Evolutionary conservation across 2,797 vertebrate genomes (phyloP).

Genomic region (Remorina albescens): DNA sequence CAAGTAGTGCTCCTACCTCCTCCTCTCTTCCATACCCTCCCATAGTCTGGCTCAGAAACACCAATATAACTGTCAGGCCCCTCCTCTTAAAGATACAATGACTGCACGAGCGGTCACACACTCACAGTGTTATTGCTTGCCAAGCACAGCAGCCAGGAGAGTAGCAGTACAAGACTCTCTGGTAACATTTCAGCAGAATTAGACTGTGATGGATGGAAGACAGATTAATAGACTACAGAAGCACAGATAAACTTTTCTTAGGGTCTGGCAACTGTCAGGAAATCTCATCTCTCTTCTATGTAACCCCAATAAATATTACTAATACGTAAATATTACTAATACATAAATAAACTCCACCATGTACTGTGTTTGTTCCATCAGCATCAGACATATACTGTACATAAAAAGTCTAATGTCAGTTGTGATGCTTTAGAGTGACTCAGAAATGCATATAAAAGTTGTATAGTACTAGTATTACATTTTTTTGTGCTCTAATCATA

Average conservation of each 20-base stretch:
- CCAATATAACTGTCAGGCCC: conserved; percentile 74
- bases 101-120: conserved; percentile 28
- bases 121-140: conserved; percentile 34
- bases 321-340: background rate
- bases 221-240: background rate
- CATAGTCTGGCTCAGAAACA: conserved; percentile 70
- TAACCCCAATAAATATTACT: background rate
- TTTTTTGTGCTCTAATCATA: background rate
- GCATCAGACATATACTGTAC: background rate
- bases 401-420: background rate
- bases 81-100: conserved; percentile 87
- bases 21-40: conserved; percentile 56
- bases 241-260: background rate
- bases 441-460: background rate
- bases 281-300: background rate
- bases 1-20: conserved; percentile 8
- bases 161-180: conserved; percentile 37
- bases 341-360: background rate
- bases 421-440: background rate
- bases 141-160: conserved; percentile 49
- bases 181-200: conserved; percentile 33
- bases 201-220: conserved; percentile 34
- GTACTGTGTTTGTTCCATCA: background rate
- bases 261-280: background rate
- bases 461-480: no score